phyloP scores from a whole-genome alignment of 2,888 invertebrate genomes.

The Leucoma salicis region DNA sequence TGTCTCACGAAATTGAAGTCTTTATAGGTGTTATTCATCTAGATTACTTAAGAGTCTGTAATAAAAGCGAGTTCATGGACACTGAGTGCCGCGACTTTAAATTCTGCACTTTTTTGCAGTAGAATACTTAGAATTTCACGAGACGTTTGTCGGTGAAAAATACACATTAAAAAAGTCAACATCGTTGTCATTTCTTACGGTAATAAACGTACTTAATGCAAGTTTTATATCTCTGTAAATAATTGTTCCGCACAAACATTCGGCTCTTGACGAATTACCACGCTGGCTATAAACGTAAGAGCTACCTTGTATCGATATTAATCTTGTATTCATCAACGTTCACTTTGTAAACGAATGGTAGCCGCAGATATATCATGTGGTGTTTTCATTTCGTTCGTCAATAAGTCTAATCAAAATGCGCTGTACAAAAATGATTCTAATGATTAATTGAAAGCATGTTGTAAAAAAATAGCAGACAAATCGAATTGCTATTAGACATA shows the following conservation, averaged over 20 bases:
- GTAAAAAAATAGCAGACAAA: slow-evolving; percentile 70
- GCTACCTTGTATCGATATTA: slow-evolving; percentile 25
- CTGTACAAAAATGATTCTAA: slow-evolving; percentile 45
- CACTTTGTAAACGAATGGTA: slow-evolving; percentile 30
- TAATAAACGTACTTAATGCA: slow-evolving; percentile 63
- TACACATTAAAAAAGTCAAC: slow-evolving; percentile 65
- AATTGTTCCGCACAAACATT: slow-evolving; percentile 48
- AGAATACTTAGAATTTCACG: slow-evolving; percentile 58
- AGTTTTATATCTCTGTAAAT: slow-evolving; percentile 59
- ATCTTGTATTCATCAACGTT: slow-evolving; percentile 33
- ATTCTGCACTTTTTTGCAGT: slow-evolving; percentile 75
- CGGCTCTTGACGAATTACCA: slow-evolving; percentile 34
- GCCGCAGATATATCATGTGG: slow-evolving; percentile 45
- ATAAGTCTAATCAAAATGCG: slow-evolving; percentile 52
- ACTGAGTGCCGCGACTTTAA: slow-evolving; percentile 52
- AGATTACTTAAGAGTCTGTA: slow-evolving; percentile 62
- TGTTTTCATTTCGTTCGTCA: slow-evolving; percentile 48
- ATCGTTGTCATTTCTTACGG: slow-evolving; percentile 56
- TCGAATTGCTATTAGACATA: slow-evolving; percentile 58
- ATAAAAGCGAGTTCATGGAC: slow-evolving; percentile 70
- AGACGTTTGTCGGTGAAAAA: slow-evolving; percentile 59
- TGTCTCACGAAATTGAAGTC: slow-evolving; percentile 56
- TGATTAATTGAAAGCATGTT: slow-evolving; percentile 64
- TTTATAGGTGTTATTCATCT: slow-evolving; percentile 71
- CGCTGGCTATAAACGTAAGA: slow-evolving; percentile 26